Base-by-base conservation (phyloP, 2,888 invertebrate species). In the Aspidiotus destructor region DNA sequence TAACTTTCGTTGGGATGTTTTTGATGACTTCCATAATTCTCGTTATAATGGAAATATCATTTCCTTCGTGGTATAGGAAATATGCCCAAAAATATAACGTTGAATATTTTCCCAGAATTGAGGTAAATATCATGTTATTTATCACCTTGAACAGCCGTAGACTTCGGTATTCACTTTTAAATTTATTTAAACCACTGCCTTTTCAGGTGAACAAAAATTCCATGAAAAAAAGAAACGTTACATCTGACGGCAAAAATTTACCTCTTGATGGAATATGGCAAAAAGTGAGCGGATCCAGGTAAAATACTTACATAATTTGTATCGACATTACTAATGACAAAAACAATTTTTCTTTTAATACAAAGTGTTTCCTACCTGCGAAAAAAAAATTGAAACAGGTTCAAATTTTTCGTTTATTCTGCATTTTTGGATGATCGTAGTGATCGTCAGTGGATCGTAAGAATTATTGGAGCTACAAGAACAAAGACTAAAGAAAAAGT, bases 371-470 rank as follows among this genome's bases (percentile, higher is more conserved):
- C 28, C 28, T 28, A 3, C 28, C 28, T 5, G 28, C 28, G 5
- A 28, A 28, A 28, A 28, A 28, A 28, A 28, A 28, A 28, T 3
- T 28, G 28, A 5, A 28, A 28, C 80, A 87, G 90, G 77, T 89
- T 85, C 77, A 90, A 89, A 77, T 94, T 94, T 80, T 92, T 86
- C 80, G 92, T 94, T 64, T 94, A 91, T 76, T 92, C 93, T 10
- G 93, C 94, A 62, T 94, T 87, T 76, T 89, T 87, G 76, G 93
- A 94, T 79, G 82, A 85, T 62, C 83, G 91, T 73, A 81, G 81
- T 73, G 83, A 82, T 67, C 82, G 83, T 60, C 83, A 86, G 69
- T 79, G 84, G 71, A 71, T 84, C 9, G 83, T 93, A 62, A 83
- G 93, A 58, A 82, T 94, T 70, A 87, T 94, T 72, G 92, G 90